Evolutionary conservation across 2,888 invertebrate genomes (phyloP).

Genomic region (Abrostola tripartita): DNA sequence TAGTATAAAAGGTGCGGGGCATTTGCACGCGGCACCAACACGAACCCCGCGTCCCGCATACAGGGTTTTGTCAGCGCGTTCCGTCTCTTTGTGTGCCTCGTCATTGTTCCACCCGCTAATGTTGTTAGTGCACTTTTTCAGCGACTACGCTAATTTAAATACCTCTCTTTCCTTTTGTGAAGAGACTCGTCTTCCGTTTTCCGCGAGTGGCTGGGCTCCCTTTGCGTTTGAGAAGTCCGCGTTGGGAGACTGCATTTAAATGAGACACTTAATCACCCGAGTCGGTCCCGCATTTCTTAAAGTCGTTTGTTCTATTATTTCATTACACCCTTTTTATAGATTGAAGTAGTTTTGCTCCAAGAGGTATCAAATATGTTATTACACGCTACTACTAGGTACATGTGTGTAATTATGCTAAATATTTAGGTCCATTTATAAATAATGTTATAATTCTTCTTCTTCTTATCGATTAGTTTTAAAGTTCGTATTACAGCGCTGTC

Average conservation of each 20-base stretch:
- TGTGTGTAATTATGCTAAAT: no score
- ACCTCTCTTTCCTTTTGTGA: constrained; percentile 86
- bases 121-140: constrained; percentile 88
- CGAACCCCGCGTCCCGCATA: constrained; percentile 56
- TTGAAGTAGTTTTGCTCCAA: constrained; percentile 44
- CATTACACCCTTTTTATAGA: constrained; percentile 70
- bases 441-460: no score
- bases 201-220: constrained; percentile 81
- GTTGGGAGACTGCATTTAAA: constrained; percentile 87
- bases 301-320: constrained; percentile 84
- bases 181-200: constrained; percentile 87
- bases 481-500: constrained; percentile 58
- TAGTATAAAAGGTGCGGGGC: constrained; percentile 48
- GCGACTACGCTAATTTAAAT: constrained; percentile 88
- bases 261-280: constrained; percentile 88
- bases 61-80: constrained; percentile 72
- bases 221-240: constrained; percentile 86
- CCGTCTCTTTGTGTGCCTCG: constrained; percentile 79
- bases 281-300: constrained; percentile 83
- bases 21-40: constrained; percentile 37
- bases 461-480: constrained; percentile 44
- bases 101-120: constrained; percentile 86
- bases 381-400: no score
- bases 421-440: no score
- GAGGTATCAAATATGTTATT: no score